phyloP scores from a whole-genome alignment of 2,888 invertebrate genomes.

The Amblyjoppa fuscipennis region DNA sequence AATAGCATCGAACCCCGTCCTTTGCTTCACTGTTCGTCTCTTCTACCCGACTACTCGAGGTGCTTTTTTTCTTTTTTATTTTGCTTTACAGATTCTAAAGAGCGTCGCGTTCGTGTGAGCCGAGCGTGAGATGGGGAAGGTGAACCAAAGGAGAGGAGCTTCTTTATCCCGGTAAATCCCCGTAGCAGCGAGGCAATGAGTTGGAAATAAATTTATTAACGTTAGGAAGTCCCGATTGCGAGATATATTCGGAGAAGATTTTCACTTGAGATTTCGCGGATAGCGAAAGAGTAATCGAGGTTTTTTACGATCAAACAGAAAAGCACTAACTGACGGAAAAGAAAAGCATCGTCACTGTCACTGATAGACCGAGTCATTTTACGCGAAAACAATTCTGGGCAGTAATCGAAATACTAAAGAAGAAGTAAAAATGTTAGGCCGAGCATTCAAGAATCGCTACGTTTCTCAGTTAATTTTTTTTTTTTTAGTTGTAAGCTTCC shows the following conservation, averaged over 20 bases:
- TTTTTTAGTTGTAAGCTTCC: too few species aligned
- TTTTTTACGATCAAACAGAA: constrained; percentile 46
- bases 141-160: constrained; percentile 8
- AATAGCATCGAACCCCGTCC: constrained; percentile 9
- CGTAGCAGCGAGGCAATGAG: constrained; percentile 26
- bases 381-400: background rate
- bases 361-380: background rate
- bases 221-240: constrained; percentile 30
- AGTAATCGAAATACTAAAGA: background rate
- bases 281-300: constrained; percentile 17
- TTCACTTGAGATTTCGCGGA: constrained; percentile 25
- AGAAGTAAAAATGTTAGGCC: background rate
- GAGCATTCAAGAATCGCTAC: too few species aligned
- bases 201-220: constrained; percentile 60
- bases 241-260: constrained; percentile 24
- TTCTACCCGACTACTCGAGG: constrained; percentile 22
- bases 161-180: constrained; percentile 50
- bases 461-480: too few species aligned
- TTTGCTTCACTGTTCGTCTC: constrained; percentile 20
- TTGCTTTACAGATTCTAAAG: constrained; percentile 72
- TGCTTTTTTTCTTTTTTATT: constrained; percentile 17
- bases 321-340: constrained; percentile 10
- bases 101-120: constrained; percentile 72
- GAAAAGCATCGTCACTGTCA: background rate
- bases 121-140: constrained; percentile 16